Conservation (phyloP, 2,888 invertebrate species). For the Drosophila macrothrix region DNA sequence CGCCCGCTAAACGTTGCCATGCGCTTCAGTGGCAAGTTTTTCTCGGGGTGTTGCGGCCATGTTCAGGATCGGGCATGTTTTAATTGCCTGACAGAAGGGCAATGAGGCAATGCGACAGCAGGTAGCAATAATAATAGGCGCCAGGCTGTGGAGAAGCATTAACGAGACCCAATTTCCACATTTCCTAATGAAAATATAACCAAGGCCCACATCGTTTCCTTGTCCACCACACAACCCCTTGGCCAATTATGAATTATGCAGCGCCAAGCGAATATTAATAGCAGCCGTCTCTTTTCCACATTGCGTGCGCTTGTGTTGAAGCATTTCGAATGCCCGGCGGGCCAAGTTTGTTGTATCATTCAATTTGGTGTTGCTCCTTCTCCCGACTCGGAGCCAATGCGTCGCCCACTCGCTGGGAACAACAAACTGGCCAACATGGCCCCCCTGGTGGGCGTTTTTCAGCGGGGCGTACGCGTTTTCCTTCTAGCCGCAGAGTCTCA, state of each 20-base stretch:
- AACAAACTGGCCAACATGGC: conserved; percentile 1
- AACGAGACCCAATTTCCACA: conserved; percentile 39
- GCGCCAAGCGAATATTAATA: conserved; percentile 61
- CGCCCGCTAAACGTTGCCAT: conserved; percentile 74
- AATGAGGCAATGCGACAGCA: conserved; percentile 46
- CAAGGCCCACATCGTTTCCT: conserved; percentile 3
- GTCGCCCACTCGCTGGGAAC: conserved; percentile 32
- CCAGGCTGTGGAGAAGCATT: conserved; percentile 31
- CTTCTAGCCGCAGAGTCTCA: conserved; percentile 46
- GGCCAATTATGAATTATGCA: conserved; percentile 58
- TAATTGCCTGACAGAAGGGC: conserved; percentile 60
- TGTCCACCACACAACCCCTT: background rate
- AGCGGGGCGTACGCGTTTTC: conserved; percentile 51
- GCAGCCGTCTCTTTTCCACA: conserved; percentile 45
- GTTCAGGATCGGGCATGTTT: conserved; percentile 41
- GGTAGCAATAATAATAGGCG: conserved; percentile 60
- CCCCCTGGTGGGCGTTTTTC: conserved; percentile 41
- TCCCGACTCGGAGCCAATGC: background rate
- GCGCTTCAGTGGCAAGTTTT: conserved; percentile 67
- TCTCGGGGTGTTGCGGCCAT: conserved; percentile 61
- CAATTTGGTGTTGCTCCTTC: conserved; percentile 56
- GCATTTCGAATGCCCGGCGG: conserved; percentile 25
- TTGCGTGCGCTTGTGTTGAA: conserved; percentile 49
- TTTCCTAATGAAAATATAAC: conserved; percentile 70
- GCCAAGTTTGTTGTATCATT: conserved; percentile 61